Base-by-base conservation (phyloP, 2,113 vertebrate species). In the Lepisosteus osseus region DNA sequence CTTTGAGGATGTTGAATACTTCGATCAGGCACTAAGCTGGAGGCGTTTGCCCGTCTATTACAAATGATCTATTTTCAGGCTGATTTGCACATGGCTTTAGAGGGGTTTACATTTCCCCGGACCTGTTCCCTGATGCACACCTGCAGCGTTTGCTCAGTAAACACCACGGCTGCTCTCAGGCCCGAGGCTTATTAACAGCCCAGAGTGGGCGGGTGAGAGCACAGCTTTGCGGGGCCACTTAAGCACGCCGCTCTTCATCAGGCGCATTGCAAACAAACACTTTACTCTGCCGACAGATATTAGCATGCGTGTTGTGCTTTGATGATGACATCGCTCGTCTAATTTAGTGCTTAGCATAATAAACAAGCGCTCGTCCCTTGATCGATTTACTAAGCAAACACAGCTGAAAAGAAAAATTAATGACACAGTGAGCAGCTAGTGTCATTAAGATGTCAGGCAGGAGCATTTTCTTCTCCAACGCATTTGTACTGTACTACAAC, bases 301-400 rank as follows among this genome's bases (percentile, higher is more conserved):
- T 51, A 51, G 47, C 47, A 51, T 51, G 57, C 57, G 14, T 1
- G 12, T 8, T 4, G 12, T 15, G n/a, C 57, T n/a, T 15, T n/a
- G 12, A n/a, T 59, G 12, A n/a, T n/a, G n/a, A 59, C 57, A 59
- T 15, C 5, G 5, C 14, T 13, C n/a, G 14, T 59, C 13, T n/a
- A 8, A 59, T 59, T 59, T 15, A 59, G 57, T 59, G 57, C 57
- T 59, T 59, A n/a, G 57, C 57, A 59, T 59, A 59, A 59, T 14
- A 59, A 3, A 14, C n/a, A 3, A 59, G 6, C 9, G 5, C 57
- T 59, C 0, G 14, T 1, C 57, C 1, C 2, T 59, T 59, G 9
- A 15, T 59, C 9, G 2, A 11, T n/a, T 59, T 59, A 15, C 14
- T 11, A 59, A 15, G 57, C 57, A 59, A n/a, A 15, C 57, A 59